A percentile compares a stretch with the other conserved stretches of the same genome.
Evolutionary conservation across 2,113 vertebrate species (phyloP).

Genomic region (Dipodomys ordii): DNA sequence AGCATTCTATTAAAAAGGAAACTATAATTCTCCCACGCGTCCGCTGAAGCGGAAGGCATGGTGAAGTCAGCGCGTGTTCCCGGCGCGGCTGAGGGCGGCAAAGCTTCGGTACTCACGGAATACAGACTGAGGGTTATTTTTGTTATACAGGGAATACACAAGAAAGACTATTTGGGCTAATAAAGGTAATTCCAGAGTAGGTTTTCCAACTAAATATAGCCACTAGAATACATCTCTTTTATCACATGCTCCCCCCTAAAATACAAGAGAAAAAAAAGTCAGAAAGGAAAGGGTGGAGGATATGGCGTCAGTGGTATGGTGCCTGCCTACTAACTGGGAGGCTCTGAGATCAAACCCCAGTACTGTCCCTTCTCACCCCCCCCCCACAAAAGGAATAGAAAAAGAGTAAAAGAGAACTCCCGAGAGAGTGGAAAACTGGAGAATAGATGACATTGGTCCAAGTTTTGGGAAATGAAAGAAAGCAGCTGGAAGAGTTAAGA

Average conservation of each 20-base stretch:
- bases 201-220: too few species aligned
- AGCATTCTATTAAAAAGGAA: slow-evolving; percentile 16
- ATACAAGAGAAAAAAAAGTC: too few species aligned
- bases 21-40: not conserved
- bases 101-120: not conserved
- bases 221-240: too few species aligned
- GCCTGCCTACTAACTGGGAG: too few species aligned
- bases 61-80: not conserved
- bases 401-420: too few species aligned
- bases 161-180: not conserved
- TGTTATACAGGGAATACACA: not conserved
- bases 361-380: too few species aligned
- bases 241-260: too few species aligned
- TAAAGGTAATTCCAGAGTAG: too few species aligned
- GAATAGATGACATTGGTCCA: not conserved
- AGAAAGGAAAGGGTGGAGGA: too few species aligned
- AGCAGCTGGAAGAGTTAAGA: not conserved
- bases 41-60: not conserved
- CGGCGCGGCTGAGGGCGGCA: not conserved
- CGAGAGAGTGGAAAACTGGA: not conserved
- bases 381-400: too few species aligned
- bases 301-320: too few species aligned
- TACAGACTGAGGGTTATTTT: not conserved
- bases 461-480: not conserved
- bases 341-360: too few species aligned